Evolutionary conservation across 1,140 invertebrate species (phyloP), one percentile per base, ranked within the genome.

Genomic region (Calephelis nemesis): DNA sequence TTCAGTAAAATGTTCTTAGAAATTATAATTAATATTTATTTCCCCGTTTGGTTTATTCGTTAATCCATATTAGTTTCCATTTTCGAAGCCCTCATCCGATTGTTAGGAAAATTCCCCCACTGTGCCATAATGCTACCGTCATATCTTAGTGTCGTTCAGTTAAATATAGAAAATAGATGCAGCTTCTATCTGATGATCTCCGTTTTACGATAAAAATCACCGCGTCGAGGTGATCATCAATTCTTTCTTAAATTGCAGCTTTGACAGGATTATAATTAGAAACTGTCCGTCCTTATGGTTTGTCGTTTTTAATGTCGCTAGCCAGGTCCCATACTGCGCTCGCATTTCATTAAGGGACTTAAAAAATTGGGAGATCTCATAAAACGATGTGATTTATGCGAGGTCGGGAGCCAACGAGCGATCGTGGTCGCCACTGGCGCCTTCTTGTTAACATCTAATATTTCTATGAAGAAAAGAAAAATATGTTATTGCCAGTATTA

Each of bases 241-340:
- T 91, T 91, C 83, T 78, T 87, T 82, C 80, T 85, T 86, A 87
- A 83, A 84, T 85, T 77, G 82, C 72, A 81, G 82, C 85, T 91
- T 90, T 91, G 88, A 91, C 88, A 91, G 88, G 84, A 87, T 90
- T 90, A 91, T 90, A 91, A 91, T 91, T 91, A 90, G 87, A 91
- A 91, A 88, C 83, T 89, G 87, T 90, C 88, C 81, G 83, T 85
- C 78, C 82, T 86, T 85, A 83, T 83, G 81, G 85, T 83, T 83
- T 87, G 86, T 90, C 83, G 83, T 88, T 88, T 91, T 89, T 89
- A 89, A 91, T 90, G 88, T 91, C 88, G 83, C 88, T 88, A 85
- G 88, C 68, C 81, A 81, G 83, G 81, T 88, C 87, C 83, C 89
- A 90, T 90, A 91, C 89, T 91, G 89, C 82, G 87, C 84, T 85